Evolutionary conservation across 2,113 vertebrate genomes (phyloP).

Genomic region (Gymnarchus niloticus): DNA sequence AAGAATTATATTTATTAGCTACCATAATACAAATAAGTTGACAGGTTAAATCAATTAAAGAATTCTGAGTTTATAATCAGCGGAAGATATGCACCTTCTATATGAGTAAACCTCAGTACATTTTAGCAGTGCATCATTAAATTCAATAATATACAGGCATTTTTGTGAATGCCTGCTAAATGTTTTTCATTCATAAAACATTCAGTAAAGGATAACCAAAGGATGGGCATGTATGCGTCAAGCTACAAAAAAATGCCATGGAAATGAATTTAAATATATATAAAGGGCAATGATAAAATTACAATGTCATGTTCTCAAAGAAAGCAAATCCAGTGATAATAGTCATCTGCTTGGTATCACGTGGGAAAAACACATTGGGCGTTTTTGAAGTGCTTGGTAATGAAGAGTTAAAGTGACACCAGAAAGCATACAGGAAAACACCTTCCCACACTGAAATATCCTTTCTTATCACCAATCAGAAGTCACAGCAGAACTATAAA

Average conservation of each 20-base stretch:
- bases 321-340: background rate
- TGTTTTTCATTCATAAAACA: background rate
- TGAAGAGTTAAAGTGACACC: background rate
- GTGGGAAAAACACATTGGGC: background rate
- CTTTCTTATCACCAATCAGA: conserved; percentile 1
- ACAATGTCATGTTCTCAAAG: background rate
- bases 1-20: background rate
- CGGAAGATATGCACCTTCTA: background rate
- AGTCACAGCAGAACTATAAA: background rate
- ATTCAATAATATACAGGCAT: background rate
- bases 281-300: background rate
- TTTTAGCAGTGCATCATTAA: background rate
- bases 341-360: background rate
- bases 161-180: background rate
- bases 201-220: background rate
- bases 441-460: background rate
- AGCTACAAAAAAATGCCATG: background rate
- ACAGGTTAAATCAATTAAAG: background rate
- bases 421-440: background rate
- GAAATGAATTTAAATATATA: background rate
- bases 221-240: background rate
- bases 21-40: background rate
- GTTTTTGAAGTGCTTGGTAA: background rate
- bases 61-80: background rate
- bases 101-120: background rate